Base-by-base conservation (phyloP, 1,140 invertebrate species). In the Pararge aegeria region DNA sequence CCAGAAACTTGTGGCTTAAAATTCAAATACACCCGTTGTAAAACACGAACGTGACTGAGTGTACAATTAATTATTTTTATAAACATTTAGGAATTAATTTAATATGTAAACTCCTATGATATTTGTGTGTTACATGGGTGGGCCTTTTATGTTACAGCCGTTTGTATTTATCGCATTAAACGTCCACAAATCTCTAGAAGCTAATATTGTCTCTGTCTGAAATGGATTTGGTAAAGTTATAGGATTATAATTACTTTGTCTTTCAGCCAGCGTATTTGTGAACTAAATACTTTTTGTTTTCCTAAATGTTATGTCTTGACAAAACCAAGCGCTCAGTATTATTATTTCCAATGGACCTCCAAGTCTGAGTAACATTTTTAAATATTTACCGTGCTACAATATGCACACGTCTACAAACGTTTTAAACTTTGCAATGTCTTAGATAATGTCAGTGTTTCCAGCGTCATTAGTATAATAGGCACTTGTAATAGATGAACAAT, bases 261-360 rank as follows among this genome's bases (percentile, higher is more conserved):
- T 38, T 40, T 57, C 46, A 50, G 55, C n/a, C n/a, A n/a, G n/a
- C n/a, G n/a, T n/a, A n/a, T n/a, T n/a, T n/a, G n/a, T n/a, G n/a
- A n/a, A n/a, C n/a, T n/a, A n/a, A n/a, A n/a, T n/a, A n/a, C n/a
- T n/a, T n/a, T n/a, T n/a, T n/a, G n/a, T n/a, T n/a, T n/a, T n/a
- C n/a, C n/a, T n/a, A n/a, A n/a, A n/a, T 34, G n/a, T 50, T n/a
- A 55, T 73, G 76, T 83, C 75, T 85, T 80, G 82, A 83, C 80
- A 76, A 78, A 83, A 80, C 68, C 75, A 71, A 51, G 59, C 63
- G 55, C 68, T 65, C 55, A 63, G 61, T 57, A 57, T 57, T 56
- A 30, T 61, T 46, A 61, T 58, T 71, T 73, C 21, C 62, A 34
- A 69, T 70, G 64, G 68, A 78, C 71, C 54, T 73, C 70, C 55